Percentiles rank a stretch among this genome's conserved stretches.
phyloP scores from a whole-genome alignment of 2,888 invertebrate genomes.

The Ganaspis brasiliensis region DNA sequence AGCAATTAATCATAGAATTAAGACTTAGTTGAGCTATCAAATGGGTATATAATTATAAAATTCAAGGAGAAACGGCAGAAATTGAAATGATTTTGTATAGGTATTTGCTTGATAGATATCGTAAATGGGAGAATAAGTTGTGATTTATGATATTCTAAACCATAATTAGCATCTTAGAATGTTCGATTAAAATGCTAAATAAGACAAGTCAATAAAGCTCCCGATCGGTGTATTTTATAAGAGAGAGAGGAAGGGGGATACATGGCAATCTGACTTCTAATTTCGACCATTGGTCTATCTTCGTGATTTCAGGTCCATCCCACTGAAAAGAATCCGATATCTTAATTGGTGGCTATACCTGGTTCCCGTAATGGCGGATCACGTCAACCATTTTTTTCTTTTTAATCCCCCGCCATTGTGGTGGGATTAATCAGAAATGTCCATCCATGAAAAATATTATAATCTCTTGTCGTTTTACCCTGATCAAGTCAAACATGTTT shows the following conservation, averaged over 20 bases:
- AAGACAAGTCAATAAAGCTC: slow-evolving; percentile 48
- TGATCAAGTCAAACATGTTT: slow-evolving; percentile 41
- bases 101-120: background rate
- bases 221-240: background rate
- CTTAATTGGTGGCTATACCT: slow-evolving; percentile 75
- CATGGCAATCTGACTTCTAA: slow-evolving; percentile 65
- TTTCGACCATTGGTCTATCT: slow-evolving; percentile 72
- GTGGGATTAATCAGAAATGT: slow-evolving; percentile 53
- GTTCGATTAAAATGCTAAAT: slow-evolving; percentile 68
- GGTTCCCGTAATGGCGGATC: slow-evolving; percentile 63
- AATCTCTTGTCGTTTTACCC: slow-evolving; percentile 52
- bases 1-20: no score
- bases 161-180: slow-evolving; percentile 44
- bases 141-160: slow-evolving; percentile 34
- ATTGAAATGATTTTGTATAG: background rate
- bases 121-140: background rate
- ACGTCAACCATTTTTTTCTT: slow-evolving; percentile 49
- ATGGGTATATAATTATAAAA: no score
- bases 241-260: slow-evolving; percentile 41
- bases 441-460: slow-evolving; percentile 63
- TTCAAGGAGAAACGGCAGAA: no score
- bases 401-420: slow-evolving; percentile 45
- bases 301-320: slow-evolving; percentile 70
- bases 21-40: no score
- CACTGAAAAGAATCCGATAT: slow-evolving; percentile 71